Base-by-base conservation (phyloP, 1,140 invertebrate species). In the Drosophila micromelanica region DNA sequence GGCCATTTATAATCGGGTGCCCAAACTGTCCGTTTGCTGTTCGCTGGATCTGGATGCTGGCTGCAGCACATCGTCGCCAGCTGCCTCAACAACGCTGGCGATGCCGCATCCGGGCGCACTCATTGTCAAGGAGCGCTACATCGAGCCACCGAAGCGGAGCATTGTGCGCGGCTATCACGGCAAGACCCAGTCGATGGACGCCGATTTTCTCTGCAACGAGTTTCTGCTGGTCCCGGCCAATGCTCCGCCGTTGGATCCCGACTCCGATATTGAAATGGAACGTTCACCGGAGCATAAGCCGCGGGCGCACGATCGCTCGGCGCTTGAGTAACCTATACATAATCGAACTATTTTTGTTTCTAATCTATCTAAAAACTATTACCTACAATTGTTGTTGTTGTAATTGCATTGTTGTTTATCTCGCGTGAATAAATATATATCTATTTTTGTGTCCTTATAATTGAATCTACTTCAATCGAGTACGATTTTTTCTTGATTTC, bases 161-260 rank as follows among this genome's bases (percentile, higher is more conserved):
- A 91, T 93, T 20, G 92, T 91, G 32, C 92, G 90, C 56, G 93
- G 93, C 80, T 93, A 93, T 76, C 92, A 93, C 63, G 92, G 91
- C 32, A 92, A 93, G 32, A 92, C 91, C 0, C 90, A 91, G 59
- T 91, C 90, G 13, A 91, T 91, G 90, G 90, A 91, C 32, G 79
- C 90, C 0, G 90, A 91, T 48, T 91, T 91, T 52, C 63, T 91
- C n/a, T 91, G 76, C 30, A 91, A 91, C 61, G 90, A 91, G 68
- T 91, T 91, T 59, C 67, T 91, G 0, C 27, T 90, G 51, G 61
- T 91, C 35, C 90, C 90, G 43, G 81, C 73, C 17, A 78, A 62
- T 43, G 72, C 62, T 2, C 69, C 80, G 40, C 68, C 11, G 42
- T 49, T 38, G 13, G 68, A 42, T 80, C 13, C 37, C 45, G 49